Percentiles rank a stretch among this genome's conserved stretches.
These are phyloP conservation scores for Archocentrus centrarchus DNA, from an alignment of 2,113 vertebrate genomes.

Conservation along the genomic window DNA sequence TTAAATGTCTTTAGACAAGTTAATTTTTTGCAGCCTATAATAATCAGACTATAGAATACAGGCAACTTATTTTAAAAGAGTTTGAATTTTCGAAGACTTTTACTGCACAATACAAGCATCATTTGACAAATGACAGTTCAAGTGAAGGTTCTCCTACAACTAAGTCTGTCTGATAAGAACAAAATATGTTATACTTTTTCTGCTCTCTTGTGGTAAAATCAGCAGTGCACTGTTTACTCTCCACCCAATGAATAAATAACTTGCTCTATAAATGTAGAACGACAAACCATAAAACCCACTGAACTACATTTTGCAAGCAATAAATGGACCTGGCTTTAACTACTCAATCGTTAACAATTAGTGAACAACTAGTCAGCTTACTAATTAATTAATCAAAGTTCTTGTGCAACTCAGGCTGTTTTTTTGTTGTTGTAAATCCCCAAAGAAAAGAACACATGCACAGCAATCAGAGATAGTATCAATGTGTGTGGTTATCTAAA, in stretches of 20 bases:
- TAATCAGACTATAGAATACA: not conserved
- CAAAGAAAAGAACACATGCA: slow-evolving; percentile 1
- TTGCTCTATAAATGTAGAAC: not conserved
- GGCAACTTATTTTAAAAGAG: not conserved
- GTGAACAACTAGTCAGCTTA: not conserved
- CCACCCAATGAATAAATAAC: not conserved
- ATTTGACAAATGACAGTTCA: not conserved
- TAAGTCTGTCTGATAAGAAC: not conserved
- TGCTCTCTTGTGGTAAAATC: not conserved
- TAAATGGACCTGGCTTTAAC: not conserved
- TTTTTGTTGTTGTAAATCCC: not conserved
- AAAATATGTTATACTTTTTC: not conserved
- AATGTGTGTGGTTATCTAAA: slow-evolving; percentile 68
- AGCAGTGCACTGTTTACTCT: not conserved
- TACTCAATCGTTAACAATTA: fast-evolving
- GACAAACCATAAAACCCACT: not conserved
- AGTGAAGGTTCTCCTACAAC: not conserved
- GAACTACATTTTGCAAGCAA: not conserved
- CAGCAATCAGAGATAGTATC: slow-evolving; percentile 36
- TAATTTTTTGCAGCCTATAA: not conserved
- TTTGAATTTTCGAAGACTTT: not conserved
- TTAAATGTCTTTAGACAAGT: not conserved
- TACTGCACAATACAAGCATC: not conserved
- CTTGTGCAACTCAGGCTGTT: not conserved
- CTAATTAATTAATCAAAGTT: not conserved